Evolutionary conservation across 2,113 vertebrate genomes (phyloP).

Genomic region (Clinocottus analis): DNA sequence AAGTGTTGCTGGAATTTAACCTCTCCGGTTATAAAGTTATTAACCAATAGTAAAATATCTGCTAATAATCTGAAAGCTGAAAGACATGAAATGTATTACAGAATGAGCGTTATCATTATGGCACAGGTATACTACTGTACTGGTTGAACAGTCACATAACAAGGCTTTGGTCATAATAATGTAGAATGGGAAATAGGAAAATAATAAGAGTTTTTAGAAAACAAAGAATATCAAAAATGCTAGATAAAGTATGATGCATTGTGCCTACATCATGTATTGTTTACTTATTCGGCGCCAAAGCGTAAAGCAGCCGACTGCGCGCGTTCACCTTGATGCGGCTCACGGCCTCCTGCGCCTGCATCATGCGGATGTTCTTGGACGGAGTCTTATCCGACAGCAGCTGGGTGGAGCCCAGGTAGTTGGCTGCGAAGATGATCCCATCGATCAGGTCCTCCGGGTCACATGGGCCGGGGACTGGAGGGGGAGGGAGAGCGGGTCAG

Average conservation of each 20-base stretch:
- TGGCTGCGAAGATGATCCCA: constrained; percentile 98
- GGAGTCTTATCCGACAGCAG: constrained; percentile 97
- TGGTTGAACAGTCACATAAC: background rate
- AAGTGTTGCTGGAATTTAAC: background rate
- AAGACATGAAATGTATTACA: background rate
- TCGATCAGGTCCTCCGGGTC: constrained; percentile 98
- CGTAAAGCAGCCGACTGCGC: too few species aligned
- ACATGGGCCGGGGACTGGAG: constrained; percentile 94
- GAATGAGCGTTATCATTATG: background rate
- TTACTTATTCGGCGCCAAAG: background rate
- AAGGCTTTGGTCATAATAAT: background rate
- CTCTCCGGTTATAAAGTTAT: background rate
- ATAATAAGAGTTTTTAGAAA: background rate
- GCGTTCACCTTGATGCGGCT: constrained; percentile 98
- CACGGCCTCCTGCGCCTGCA: constrained; percentile 98
- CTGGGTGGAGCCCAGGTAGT: constrained; percentile 97
- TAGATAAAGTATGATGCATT: background rate
- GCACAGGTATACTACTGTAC: too few species aligned
- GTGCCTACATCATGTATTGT: background rate
- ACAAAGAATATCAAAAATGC: background rate
- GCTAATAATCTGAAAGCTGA: background rate
- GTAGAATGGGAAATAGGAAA: background rate
- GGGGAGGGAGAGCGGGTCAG: background rate
- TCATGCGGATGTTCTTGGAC: constrained; percentile 97
- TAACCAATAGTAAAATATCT: background rate